phyloP scores from a whole-genome alignment of 2,797 vertebrate genomes.

The Zalophus californianus region DNA sequence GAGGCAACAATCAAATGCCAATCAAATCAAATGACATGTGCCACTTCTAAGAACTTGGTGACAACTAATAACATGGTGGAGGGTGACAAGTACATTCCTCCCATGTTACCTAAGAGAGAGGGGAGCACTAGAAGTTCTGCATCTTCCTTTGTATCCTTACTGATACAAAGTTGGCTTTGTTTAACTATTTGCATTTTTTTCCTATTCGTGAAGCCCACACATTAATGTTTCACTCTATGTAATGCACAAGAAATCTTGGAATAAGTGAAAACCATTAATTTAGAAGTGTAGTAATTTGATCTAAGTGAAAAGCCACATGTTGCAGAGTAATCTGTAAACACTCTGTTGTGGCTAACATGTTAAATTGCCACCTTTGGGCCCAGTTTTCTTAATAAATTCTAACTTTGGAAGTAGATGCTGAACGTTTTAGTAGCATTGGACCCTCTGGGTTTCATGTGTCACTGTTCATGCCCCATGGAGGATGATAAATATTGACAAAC shows the following conservation, averaged over 20 bases:
- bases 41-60: background rate
- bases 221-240: background rate
- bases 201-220: background rate
- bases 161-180: background rate
- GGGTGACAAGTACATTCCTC: background rate
- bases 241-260: background rate
- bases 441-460: background rate
- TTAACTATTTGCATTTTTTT: background rate
- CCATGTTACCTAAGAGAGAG: background rate
- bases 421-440: background rate
- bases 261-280: background rate
- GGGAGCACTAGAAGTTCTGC: background rate
- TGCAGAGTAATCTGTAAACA: background rate
- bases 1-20: background rate
- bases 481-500: background rate
- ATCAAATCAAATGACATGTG: background rate
- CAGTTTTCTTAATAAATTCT: background rate
- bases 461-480: background rate
- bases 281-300: background rate
- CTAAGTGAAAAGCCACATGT: background rate
- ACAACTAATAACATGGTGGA: background rate
- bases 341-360: background rate
- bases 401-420: background rate
- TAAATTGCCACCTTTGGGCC: background rate
- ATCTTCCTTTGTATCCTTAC: background rate